Evolutionary conservation across 2,888 invertebrate species (phyloP).

Genomic region (Drosophila diplacantha): DNA sequence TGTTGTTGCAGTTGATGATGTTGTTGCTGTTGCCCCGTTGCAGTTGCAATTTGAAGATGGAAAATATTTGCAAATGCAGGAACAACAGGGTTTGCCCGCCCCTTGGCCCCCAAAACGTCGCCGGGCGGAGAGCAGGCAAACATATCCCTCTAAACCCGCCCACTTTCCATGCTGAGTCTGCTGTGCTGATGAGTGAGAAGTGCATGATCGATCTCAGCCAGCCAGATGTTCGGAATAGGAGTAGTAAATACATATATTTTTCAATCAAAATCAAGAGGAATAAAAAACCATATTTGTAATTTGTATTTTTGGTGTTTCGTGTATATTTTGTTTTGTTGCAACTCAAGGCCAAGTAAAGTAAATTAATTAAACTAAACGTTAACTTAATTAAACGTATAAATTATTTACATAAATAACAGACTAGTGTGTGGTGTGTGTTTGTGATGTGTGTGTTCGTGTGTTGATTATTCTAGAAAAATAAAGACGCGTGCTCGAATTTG

Average conservation of each 20-base stretch:
- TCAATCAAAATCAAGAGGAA: constrained; percentile 15
- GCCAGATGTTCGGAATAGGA: constrained; percentile 3
- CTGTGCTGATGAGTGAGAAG: constrained; percentile 49
- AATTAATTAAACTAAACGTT: constrained; percentile 57
- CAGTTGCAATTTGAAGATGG: constrained; percentile 29
- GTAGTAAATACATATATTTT: background rate
- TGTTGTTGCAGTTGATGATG: constrained; percentile 39
- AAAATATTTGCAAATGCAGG: constrained; percentile 32
- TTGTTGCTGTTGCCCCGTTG: constrained; percentile 37
- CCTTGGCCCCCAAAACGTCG: constrained; percentile 14
- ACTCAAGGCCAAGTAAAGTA: constrained; percentile 68
- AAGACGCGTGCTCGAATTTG: constrained; percentile 49
- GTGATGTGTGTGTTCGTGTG: constrained; percentile 37
- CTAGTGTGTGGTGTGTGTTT: constrained; percentile 62
- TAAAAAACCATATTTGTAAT: constrained; percentile 45
- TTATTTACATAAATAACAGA: constrained; percentile 69
- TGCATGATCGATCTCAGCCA: constrained; percentile 43
- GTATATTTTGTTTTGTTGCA: constrained; percentile 58
- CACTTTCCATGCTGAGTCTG: constrained; percentile 71
- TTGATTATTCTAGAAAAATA: constrained; percentile 45
- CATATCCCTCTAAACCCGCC: constrained; percentile 75
- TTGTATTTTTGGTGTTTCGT: constrained; percentile 41
- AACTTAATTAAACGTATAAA: constrained; percentile 65
- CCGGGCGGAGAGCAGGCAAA: constrained; percentile 58
- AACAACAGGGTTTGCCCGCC: constrained; percentile 51